Base-by-base conservation (phyloP, 2,113 vertebrate genomes). In the Aphyosemion australe region DNA sequence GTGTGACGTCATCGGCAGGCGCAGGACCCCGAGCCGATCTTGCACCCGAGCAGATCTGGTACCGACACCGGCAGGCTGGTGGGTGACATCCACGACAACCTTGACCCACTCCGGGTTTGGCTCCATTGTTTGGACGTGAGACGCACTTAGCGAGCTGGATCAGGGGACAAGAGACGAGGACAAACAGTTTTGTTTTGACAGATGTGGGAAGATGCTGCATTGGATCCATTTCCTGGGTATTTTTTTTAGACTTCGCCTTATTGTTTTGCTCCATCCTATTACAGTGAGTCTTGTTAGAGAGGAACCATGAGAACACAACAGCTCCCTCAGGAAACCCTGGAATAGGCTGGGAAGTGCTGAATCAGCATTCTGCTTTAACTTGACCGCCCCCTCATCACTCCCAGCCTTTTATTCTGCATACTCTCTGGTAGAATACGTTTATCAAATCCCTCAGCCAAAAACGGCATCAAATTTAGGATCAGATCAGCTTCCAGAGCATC, bases 261-360 rank as follows among this genome's bases (percentile, higher is more conserved):
- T 42, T 43, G 58, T 37, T 37, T 8, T 6, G 7, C 34, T 37
- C 4, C 7, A 37, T 37, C 34, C 34, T 37, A 37, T 7, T 37
- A 37, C 34, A 37, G 34, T 37, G 9, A 10, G 34, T 37, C 34
- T 37, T 37, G 9, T 37, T 78, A 85, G 69, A 74, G 61, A 52
- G 63, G 26, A 26, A 26, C 26, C 26, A 26, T 26, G 26, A 78
- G 84, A 83, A 70, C 71, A 31, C 60, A 74, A 74, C 79, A 61
- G 69, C 68, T 84, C 83, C 79, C 83, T 47, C 60, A 72, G 86
- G 86, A 83, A 81, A 82, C 65, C 73, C 87, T 64, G 76, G 83
- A 88, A 88, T 84, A 86, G 89, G 76, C 72, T 61, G 48, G 58
- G 72, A 81, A 64, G 65, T 69, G 80, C 84, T 87, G 84, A 89